These are phyloP conservation scores for Anastrepha obliqua DNA, from an alignment of 1,140 invertebrate species.

Conservation along the genomic window DNA sequence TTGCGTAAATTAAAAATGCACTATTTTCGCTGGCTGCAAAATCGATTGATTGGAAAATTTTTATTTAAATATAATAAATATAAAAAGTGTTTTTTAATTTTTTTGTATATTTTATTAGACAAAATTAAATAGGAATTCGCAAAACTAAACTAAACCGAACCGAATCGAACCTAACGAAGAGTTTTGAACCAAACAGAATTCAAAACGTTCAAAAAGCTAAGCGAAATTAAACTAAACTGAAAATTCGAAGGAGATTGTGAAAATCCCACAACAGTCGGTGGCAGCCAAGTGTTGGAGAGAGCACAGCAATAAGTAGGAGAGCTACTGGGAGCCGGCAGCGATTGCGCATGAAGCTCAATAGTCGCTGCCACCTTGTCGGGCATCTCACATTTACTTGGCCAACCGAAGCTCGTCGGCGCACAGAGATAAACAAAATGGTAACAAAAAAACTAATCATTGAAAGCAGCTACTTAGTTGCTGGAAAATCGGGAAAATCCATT, in stretches of 20 bases:
- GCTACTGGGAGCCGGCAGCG: background rate
- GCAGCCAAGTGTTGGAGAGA: background rate
- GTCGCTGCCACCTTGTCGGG: background rate
- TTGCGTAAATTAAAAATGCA: background rate
- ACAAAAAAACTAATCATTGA: background rate
- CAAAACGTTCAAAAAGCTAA: conserved; percentile 45
- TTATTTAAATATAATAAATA: background rate
- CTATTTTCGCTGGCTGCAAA: background rate
- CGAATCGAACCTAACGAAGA: conserved; percentile 15
- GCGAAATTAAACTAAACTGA: conserved; percentile 38
- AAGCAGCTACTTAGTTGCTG: background rate
- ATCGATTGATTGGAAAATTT: background rate
- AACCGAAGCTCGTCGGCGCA: background rate
- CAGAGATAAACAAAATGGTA: background rate
- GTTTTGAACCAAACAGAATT: conserved; percentile 16
- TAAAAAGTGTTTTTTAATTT: background rate
- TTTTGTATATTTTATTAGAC: background rate
- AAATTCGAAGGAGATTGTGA: background rate
- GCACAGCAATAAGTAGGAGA: background rate
- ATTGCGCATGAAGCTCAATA: background rate
- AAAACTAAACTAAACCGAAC: conserved; percentile 46
- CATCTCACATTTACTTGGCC: background rate
- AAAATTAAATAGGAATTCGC: conserved; percentile 32
- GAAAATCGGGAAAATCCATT: background rate
- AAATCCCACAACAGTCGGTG: background rate